Conservation (phyloP, 2,797 vertebrate genomes). For the Gymnodraco acuticeps region DNA sequence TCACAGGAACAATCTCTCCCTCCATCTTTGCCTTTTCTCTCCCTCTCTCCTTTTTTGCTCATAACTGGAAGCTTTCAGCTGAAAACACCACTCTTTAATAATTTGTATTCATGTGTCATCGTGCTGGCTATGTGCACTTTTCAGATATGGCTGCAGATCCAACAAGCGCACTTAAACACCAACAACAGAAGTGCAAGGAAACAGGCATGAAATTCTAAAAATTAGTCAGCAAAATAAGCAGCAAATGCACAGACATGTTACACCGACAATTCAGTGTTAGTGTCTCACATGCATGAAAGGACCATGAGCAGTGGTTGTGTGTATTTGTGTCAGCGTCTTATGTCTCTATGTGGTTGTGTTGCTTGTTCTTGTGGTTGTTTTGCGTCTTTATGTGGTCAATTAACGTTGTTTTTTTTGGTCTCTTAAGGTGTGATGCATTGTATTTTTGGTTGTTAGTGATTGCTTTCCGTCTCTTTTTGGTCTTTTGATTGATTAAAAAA, state of each 20-base stretch:
- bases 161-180: constrained; percentile 48
- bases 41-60: constrained; percentile 40
- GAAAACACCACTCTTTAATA: constrained; percentile 72
- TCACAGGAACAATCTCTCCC: constrained; percentile 60
- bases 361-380: background rate
- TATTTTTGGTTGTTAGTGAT: background rate
- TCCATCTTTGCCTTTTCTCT: constrained; percentile 33
- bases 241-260: constrained; percentile 18
- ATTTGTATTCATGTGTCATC: constrained; percentile 76
- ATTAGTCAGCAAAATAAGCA: constrained; percentile 51
- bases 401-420: accelerated
- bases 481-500: background rate
- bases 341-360: background rate
- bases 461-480: background rate
- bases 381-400: background rate
- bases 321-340: background rate
- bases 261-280: background rate
- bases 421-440: background rate
- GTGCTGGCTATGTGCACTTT: constrained; percentile 63
- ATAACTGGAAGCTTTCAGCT: constrained; percentile 67
- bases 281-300: constrained; percentile 21
- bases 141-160: constrained; percentile 65
- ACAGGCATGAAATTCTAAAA: constrained; percentile 36
- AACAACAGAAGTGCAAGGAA: constrained; percentile 41
- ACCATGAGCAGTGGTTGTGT: background rate